Base-by-base conservation (phyloP, 1,140 invertebrate genomes). In the Rhagoletis pomonella region DNA sequence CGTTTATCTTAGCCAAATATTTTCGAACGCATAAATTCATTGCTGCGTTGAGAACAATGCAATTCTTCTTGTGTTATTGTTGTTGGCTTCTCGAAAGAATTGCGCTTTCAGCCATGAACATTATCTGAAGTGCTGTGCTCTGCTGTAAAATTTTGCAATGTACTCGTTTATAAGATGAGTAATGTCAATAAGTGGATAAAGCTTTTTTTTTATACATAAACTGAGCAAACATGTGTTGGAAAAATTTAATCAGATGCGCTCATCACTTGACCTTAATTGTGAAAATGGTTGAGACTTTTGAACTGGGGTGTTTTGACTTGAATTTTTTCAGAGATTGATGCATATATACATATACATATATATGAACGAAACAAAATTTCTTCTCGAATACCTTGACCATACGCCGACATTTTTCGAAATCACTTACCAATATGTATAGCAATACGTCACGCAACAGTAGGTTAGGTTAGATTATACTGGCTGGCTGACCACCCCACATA, bases 1-100 rank as follows among this genome's bases (percentile, higher is more conserved):
- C 47, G 73, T 42, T 55, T 81, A 55, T 73, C 67, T 73, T 73
- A 73, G 67, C 67, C 67, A 73, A 73, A 73, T 55, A 81, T 81
- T 81, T 81, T 81, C 73, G 73, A 81, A 47, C 29, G 73, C 47
- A 81, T n/a, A 17, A 81, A 81, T 17, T 58, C 47, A 81, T 81
- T 81, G 19, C 47, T 47, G 47, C 9, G 50, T 81, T 81, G 73
- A 81, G 73, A 55, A 55, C 47, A 81, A 81, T 50, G 73, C 44
- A 19, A 81, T 81, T 81, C 50, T 55, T 81, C 47, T 81, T 55
- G 17, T n/a, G 5, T 19, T 55, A 2, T 29, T 50, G 73, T 55
- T 81, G 67, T 73, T 10, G 12, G 44, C 17, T 42, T 73, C 44
- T 73, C 12, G 5, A 9, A 42, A 17, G 65, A 69, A 62, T 62